These are phyloP conservation scores for Tragulus kanchil DNA, from an alignment of 2,113 vertebrate genomes.

Conservation along the genomic window DNA sequence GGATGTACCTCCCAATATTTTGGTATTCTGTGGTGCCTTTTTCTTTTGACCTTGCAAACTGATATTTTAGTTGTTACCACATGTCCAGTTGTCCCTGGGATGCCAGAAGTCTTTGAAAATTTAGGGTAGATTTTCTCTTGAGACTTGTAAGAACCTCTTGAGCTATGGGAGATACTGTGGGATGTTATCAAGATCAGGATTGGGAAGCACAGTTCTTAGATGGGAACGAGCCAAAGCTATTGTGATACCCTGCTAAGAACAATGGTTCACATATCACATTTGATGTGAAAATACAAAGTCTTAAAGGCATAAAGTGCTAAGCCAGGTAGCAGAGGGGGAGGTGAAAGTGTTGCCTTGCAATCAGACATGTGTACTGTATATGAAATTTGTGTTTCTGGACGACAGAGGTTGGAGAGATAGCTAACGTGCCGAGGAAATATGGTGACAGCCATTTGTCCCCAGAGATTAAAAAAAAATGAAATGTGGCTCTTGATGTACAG, in stretches of 20 bases:
- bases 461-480: constrained; percentile 69
- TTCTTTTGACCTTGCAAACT: not conserved
- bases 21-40: not conserved
- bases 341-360: constrained; percentile 57
- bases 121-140: not conserved
- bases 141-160: constrained; percentile 40
- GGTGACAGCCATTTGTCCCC: constrained; percentile 26
- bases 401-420: constrained; percentile 15
- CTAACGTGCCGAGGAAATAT: constrained; percentile 46
- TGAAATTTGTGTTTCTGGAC: constrained; percentile 56
- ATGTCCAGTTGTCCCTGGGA: not conserved
- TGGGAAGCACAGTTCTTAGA: constrained; percentile 23
- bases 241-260: not conserved
- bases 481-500: constrained; percentile 47
- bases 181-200: constrained; percentile 26
- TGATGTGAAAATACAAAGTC: constrained; percentile 57
- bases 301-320: constrained; percentile 40
- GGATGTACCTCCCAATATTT: constrained; percentile 2
- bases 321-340: constrained; percentile 9
- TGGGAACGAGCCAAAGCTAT: not conserved
- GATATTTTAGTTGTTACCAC: not conserved
- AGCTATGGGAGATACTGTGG: not conserved
- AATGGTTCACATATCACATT: constrained; percentile 12
- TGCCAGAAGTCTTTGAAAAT: constrained; percentile 27
- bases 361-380: not conserved